Conservation (phyloP, 2,113 vertebrate species). For the Pristiophorus japonicus region DNA sequence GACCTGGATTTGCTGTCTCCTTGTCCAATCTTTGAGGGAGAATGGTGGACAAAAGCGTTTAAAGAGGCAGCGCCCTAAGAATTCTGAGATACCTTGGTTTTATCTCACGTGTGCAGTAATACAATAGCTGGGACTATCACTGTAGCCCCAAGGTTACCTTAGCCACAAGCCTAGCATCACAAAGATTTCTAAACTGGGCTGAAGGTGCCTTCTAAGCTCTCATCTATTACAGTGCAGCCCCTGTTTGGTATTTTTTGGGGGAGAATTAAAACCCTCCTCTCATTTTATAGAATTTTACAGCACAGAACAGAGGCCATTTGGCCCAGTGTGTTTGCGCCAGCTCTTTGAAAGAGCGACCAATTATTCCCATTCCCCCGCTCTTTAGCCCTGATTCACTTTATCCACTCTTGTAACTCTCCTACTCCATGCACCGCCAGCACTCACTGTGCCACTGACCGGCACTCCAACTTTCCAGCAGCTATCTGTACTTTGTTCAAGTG, state of each 20-base stretch:
- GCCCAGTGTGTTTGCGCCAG: neutral
- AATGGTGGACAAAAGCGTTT: too few species aligned
- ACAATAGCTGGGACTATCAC: neutral
- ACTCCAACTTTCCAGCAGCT: too few species aligned
- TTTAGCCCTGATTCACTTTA: neutral
- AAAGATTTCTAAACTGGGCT: neutral
- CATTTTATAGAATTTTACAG: neutral
- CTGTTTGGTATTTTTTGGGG: neutral
- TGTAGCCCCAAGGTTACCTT: neutral
- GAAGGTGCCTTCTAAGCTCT: neutral
- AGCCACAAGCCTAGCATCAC: neutral
- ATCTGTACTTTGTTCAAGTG: too few species aligned
- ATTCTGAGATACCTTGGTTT: too few species aligned
- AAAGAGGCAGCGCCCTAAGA: too few species aligned
- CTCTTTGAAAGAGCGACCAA: neutral
- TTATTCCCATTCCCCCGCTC: neutral
- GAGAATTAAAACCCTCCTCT: neutral
- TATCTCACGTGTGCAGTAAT: too few species aligned
- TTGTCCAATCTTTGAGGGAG: too few species aligned
- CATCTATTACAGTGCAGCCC: neutral
- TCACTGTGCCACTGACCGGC: neutral
- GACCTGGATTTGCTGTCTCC: too few species aligned
- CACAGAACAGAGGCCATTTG: neutral
- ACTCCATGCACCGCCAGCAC: neutral
- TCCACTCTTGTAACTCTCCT: neutral